Percentiles rank a stretch among this genome's conserved stretches.
These are phyloP conservation scores for Drosophila nigrodunni DNA, from an alignment of 1,140 invertebrate species.

Conservation along the genomic window DNA sequence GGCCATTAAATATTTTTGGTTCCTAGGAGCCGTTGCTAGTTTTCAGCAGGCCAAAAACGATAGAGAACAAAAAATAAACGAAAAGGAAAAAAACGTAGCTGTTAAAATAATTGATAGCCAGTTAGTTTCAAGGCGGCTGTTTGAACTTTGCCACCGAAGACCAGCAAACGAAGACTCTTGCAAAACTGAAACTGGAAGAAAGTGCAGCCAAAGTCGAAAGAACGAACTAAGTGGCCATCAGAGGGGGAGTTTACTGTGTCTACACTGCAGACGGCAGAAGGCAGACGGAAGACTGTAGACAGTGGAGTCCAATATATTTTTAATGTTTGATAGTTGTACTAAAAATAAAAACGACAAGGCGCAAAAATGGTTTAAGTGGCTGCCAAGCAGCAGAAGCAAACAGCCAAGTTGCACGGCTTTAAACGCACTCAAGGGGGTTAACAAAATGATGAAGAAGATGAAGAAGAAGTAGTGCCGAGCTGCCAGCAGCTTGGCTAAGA, in stretches of 20 bases:
- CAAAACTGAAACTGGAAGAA: slow-evolving; percentile 46
- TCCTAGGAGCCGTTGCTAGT: slow-evolving; percentile 5
- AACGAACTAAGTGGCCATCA: slow-evolving; percentile 75
- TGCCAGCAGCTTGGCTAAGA: slow-evolving; percentile 40
- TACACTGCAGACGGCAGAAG: neutral
- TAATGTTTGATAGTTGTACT: slow-evolving; percentile 80
- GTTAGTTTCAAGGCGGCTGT: slow-evolving; percentile 70
- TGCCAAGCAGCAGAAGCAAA: slow-evolving; percentile 33
- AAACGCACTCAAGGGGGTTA: slow-evolving; percentile 73
- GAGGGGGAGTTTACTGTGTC: slow-evolving; percentile 32
- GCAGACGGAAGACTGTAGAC: slow-evolving; percentile 24
- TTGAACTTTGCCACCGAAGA: slow-evolving; percentile 62
- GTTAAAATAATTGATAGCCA: slow-evolving; percentile 82
- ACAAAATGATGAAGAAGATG: slow-evolving; percentile 72
- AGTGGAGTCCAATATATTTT: slow-evolving; percentile 76
- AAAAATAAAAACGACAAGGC: slow-evolving; percentile 72
- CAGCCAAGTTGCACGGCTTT: slow-evolving; percentile 39
- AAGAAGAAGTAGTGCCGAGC: slow-evolving; percentile 12
- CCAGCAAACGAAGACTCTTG: slow-evolving; percentile 4
- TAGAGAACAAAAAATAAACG: neutral
- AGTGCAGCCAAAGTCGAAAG: slow-evolving; percentile 66
- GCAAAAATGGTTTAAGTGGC: slow-evolving; percentile 68
- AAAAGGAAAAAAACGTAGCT: slow-evolving; percentile 57
- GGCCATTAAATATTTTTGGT: slow-evolving; percentile 53
- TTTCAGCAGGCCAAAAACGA: neutral